Conservation (phyloP, 2,113 vertebrate genomes). For the Turnix velox region DNA sequence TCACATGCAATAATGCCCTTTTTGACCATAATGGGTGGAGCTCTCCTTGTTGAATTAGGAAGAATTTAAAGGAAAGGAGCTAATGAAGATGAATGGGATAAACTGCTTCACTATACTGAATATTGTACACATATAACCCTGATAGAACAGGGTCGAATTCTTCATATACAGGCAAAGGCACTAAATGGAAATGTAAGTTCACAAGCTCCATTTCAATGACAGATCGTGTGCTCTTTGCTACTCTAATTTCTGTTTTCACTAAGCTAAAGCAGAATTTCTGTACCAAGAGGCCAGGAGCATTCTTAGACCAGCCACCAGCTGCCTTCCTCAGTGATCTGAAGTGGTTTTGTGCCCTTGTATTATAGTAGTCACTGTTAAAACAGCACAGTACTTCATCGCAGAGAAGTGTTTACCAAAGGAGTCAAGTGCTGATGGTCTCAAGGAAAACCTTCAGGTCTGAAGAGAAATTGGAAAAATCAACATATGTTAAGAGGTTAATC, state of each 20-base stretch:
- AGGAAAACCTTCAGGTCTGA: not conserved
- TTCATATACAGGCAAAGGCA: not conserved
- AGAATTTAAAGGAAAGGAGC: not conserved
- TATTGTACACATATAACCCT: not conserved
- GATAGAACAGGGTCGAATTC: not conserved
- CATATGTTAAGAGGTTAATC: constrained; percentile 40
- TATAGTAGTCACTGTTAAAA: not conserved
- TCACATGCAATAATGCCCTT: not conserved
- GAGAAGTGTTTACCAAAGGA: not conserved
- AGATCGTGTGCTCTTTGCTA: not conserved
- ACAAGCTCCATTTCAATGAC: not conserved
- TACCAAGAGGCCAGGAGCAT: not conserved
- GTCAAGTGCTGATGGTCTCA: not conserved
- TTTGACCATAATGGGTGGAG: not conserved
- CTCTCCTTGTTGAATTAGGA: not conserved
- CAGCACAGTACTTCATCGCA: not conserved
- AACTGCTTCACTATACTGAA: not conserved
- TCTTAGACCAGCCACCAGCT: not conserved
- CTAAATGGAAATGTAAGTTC: not conserved
- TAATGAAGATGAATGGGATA: constrained; percentile 12
- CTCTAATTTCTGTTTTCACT: not conserved
- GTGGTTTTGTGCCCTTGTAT: not conserved
- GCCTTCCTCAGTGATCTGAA: not conserved
- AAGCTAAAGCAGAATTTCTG: not conserved
- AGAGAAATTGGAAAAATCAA: constrained; percentile 21